Evolutionary conservation across 2,888 invertebrate species (phyloP), one percentile per base, ranked within the genome.

Genomic region (Ectemnius lituratus): DNA sequence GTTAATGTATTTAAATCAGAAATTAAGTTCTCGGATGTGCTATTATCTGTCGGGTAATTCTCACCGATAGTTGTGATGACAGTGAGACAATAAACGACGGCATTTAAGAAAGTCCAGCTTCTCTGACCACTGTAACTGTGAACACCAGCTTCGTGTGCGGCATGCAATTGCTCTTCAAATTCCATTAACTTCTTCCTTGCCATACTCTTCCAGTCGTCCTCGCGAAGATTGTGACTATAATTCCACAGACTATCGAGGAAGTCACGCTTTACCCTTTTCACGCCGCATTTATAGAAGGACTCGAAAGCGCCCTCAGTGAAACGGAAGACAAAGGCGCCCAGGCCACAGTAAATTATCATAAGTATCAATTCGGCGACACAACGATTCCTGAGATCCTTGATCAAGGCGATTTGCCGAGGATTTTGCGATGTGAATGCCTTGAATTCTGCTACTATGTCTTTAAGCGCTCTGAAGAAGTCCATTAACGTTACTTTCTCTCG

Each of bases 11-110:
- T 23, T 23, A 23, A 23, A 23, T 23, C 23, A 23, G 23, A 23
- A 23, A 23, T 23, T 23, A 3, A 23, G 23, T 3, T 23, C 23
- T 23, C 3, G 2, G 2, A 23, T 23, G 2, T 23, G 37, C 1
- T 37, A 8, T 37, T 4, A 3, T 37, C 37, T 6, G 4, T 37
- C 37, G 37, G 5, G 8, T 11, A 37, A 37, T 56, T 62, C 94
- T 94, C 94, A 97, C 97, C 97, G 92, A 97, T 97, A 61, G 97
- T 97, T 66, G 97, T 96, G 86, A 97, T 93, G 85, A 97, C 94
- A 81, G 97, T 97, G 91, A 97, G 92, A 89, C 96, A 96, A 91
- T 96, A 98, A 74, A 97, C 94, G 81, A 97, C 94, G 20, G 96
- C 95, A 89, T 97, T 97, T 90, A 97, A 93, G 90, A 97, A 97